A percentile compares a stretch with the other conserved stretches of the same genome.
Evolutionary conservation across 2,888 invertebrate genomes (phyloP).

Genomic region (Chymomyza caudatula): DNA sequence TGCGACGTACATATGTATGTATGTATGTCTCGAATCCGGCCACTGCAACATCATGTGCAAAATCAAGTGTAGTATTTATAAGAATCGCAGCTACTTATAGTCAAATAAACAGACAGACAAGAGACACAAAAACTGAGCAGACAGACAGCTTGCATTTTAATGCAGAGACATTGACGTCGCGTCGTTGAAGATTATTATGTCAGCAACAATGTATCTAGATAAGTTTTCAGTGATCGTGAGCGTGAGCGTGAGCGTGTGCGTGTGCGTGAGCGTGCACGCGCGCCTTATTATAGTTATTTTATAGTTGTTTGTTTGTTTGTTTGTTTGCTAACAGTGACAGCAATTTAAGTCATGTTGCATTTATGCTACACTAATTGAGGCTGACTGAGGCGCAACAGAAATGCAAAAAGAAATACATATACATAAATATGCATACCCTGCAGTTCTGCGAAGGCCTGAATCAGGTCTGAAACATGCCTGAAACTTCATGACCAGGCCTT

Average conservation of each 20-base stretch:
- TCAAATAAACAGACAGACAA: neutral
- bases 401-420: neutral
- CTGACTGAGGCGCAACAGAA: slow-evolving; percentile 15
- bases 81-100: slow-evolving; percentile 3
- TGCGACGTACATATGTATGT: too few relatives aligned
- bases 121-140: neutral
- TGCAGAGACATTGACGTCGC: slow-evolving; percentile 48
- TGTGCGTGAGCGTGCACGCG: slow-evolving; percentile 23
- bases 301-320: slow-evolving; percentile 41
- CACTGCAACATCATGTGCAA: slow-evolving; percentile 9
- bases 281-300: slow-evolving; percentile 14
- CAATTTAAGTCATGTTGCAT: slow-evolving; percentile 72
- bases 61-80: slow-evolving; percentile 48
- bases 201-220: slow-evolving; percentile 59
- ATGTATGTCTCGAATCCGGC: too few relatives aligned
- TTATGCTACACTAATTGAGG: slow-evolving; percentile 50
- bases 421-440: too few relatives aligned
- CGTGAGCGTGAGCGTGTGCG: slow-evolving; percentile 19
- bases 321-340: slow-evolving; percentile 67
- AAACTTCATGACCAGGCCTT: too few relatives aligned
- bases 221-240: slow-evolving; percentile 24
- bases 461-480: too few relatives aligned
- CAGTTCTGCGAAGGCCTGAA: too few relatives aligned
- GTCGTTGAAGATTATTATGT: slow-evolving; percentile 52
- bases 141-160: slow-evolving; percentile 26